phyloP scores from a whole-genome alignment of 2,888 invertebrate species.

The Homarus gammarus region DNA sequence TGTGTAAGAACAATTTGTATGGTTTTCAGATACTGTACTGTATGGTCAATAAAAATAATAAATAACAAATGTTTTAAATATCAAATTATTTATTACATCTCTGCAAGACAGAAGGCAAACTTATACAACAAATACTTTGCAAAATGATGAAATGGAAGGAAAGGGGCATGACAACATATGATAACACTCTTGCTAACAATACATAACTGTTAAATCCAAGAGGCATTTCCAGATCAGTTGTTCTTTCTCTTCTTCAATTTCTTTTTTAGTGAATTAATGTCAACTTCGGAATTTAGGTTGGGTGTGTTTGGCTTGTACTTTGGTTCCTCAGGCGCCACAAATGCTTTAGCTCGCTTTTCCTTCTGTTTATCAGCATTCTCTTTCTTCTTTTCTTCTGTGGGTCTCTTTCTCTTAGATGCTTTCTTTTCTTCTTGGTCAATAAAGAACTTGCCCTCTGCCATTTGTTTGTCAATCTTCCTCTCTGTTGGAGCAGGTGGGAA shows the following conservation, averaged over 20 bases:
- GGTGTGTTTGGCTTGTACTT: constrained; percentile 77
- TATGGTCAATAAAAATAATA: too few relatives aligned
- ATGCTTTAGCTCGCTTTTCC: constrained; percentile 88
- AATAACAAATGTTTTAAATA: too few relatives aligned
- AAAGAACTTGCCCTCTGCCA: constrained; percentile 98
- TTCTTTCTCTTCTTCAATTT: constrained; percentile 80
- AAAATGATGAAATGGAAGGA: too few relatives aligned
- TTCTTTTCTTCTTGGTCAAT: constrained; percentile 88
- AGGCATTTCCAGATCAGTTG: neutral
- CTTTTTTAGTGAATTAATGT: constrained; percentile 86
- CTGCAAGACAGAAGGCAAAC: too few relatives aligned
- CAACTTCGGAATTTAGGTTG: constrained; percentile 80
- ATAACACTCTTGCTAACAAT: neutral
- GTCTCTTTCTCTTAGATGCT: constrained; percentile 84
- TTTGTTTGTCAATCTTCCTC: constrained; percentile 93
- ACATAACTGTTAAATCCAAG: neutral
- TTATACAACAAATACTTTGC: too few relatives aligned
- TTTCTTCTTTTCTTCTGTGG: constrained; percentile 87
- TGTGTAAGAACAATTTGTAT: too few relatives aligned
- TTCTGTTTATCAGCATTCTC: constrained; percentile 86
- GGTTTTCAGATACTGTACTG: too few relatives aligned
- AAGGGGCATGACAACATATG: too few relatives aligned
- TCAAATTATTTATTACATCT: too few relatives aligned
- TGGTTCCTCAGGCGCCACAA: constrained; percentile 88
- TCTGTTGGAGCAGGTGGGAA: constrained; percentile 97